Base-by-base conservation (phyloP, 2,888 invertebrate genomes). In the Apamea sordens region DNA sequence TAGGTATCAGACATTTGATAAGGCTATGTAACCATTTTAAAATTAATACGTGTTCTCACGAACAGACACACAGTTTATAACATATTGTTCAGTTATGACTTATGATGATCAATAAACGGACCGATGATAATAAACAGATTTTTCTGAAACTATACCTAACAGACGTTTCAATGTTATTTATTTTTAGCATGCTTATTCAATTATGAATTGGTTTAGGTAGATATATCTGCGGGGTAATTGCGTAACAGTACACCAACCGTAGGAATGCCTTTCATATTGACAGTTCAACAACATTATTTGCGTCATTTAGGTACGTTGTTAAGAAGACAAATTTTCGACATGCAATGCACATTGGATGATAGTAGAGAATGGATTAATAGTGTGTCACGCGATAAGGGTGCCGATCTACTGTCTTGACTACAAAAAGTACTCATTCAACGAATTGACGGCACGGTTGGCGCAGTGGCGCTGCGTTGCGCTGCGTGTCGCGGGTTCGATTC, bases 101-200 rank as follows among this genome's bases (percentile, higher is more conserved):
- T 32, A 32, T 32, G 32, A 76, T 53, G 44, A 76, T 56, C 50
- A 63, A 79, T 71, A 69, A n/a, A 44, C 71, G 24, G 18, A 61
- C 41, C 2, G 15, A 13, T 53, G 7, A 32, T n/a, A 44, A 79
- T 70, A 71, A 71, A 71, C 53, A 71, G 0, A 2, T 36, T 11
- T 71, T 71, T 72, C 15, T 63, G 61, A 24, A 71, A 71, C 3
- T 32, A 1, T 44, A n/a, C n/a, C n/a, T n/a, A 50, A 21, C 53
- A 77, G 24, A 65, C 18, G 36, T 11, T 65, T 56, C 41, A 63
- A 69, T 44, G 47, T 61, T 71, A 77, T 47, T 71, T 80, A 61
- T 53, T 80, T 53, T 65, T 65, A 32, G 64, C 10, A n/a, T 44
- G 21, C 18, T 11, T 70, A 32, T 36, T 53, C 18, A 50, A 18